Evolutionary conservation across 2,797 vertebrate species (phyloP).

Genomic region (Mus minutoides): DNA sequence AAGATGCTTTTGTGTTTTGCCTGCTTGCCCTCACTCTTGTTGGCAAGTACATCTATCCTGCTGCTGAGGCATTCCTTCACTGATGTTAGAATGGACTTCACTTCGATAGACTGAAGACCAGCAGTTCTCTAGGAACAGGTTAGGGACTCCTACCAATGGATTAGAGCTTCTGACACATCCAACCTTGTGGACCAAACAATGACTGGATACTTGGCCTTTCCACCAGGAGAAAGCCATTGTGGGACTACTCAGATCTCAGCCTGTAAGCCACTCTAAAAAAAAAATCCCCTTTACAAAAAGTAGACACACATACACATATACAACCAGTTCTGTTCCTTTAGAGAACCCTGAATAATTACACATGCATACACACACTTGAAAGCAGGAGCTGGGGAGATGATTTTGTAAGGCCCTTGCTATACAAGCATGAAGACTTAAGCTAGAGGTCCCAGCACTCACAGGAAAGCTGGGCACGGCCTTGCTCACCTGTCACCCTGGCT

Average conservation of each 20-base stretch:
- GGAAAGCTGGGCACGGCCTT: background rate
- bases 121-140: background rate
- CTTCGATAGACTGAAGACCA: background rate
- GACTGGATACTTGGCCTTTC: background rate
- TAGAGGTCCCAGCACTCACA: background rate
- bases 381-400: background rate
- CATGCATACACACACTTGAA: background rate
- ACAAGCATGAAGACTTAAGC: background rate
- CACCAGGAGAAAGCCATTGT: background rate
- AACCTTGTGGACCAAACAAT: background rate
- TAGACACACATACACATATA: background rate
- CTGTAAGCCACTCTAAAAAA: background rate
- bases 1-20: background rate
- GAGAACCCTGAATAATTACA: background rate
- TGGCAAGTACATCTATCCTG: too few relatives aligned
- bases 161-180: background rate
- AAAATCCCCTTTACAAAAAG: background rate
- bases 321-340: background rate
- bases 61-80: background rate
- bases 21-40: background rate
- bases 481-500: too few relatives aligned
- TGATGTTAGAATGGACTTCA: background rate
- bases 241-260: background rate
- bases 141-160: background rate
- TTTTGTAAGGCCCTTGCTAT: background rate